phyloP scores from a whole-genome alignment of 2,888 invertebrate genomes.

The Eupithecia vulgata region DNA sequence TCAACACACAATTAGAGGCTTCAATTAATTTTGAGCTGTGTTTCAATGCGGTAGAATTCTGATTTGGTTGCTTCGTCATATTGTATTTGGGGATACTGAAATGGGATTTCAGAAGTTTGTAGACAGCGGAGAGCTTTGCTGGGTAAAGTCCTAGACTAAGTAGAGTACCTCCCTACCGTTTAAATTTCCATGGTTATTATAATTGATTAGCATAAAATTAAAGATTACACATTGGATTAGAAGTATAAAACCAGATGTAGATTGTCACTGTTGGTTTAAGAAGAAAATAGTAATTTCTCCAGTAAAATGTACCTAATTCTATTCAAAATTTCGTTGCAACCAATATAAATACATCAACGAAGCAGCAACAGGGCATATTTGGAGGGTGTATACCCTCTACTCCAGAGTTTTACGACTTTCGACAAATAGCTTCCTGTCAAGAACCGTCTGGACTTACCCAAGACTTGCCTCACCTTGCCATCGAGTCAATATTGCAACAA shows the following conservation, averaged over 20 bases:
- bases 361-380: conserved; percentile 30
- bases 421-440: conserved; percentile 55
- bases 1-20: conserved; percentile 30
- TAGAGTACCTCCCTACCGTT: neutral
- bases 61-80: neutral
- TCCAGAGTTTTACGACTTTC: conserved; percentile 52
- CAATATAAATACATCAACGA: conserved; percentile 18
- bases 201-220: neutral
- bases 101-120: conserved; percentile 16
- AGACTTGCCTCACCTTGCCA: conserved; percentile 36
- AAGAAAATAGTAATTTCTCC: neutral
- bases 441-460: conserved; percentile 40
- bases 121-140: conserved; percentile 5
- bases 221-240: neutral
- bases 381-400: conserved; percentile 45
- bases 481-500: conserved; percentile 56
- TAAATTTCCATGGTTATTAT: neutral
- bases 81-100: neutral
- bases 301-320: neutral
- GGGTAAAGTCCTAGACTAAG: neutral
- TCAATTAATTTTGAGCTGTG: conserved; percentile 34
- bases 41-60: conserved; percentile 11
- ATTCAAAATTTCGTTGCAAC: conserved; percentile 10
- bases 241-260: neutral
- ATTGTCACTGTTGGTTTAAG: neutral